Evolutionary conservation across 2,888 invertebrate species (phyloP), one percentile per base, ranked within the genome.

Genomic region (Rhimphoctona megacephalus): DNA sequence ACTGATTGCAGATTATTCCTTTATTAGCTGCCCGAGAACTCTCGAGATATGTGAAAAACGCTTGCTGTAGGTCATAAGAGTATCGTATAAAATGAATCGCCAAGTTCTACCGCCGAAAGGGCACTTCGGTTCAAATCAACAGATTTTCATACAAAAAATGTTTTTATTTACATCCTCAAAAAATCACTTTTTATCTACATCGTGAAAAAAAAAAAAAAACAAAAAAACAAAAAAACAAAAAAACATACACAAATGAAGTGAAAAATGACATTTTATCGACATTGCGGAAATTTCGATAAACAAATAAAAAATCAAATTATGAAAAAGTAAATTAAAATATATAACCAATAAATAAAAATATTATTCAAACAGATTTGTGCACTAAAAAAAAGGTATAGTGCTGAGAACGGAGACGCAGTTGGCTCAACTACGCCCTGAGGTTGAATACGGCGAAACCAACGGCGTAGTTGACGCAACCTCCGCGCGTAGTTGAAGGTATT

Each of bases 1-100:
- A 49, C 67, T 72, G 81, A 77, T 82, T 85, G 85, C 49, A 82
- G 73, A 85, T 85, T 82, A 82, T 78, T 85, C 57, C 52, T 82
- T 82, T 74, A 85, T 78, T 81, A 85, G 73, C 72, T 33, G 76
- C 22, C 72, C 72, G 64, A 76, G 64, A 17, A 36, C 70, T 64
- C 81, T 64, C 66, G 85, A 66, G 81, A 81, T 81, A 76, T 36
- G 70, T 77, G 33, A 43, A 85, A 84, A 85, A 81, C 33, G 83
- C 22, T 25, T 43, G 69, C 43, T 69, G 61, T 61, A 61, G 61
- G 61, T 61, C 61, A 61, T 61, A 61, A 61, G 61, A 61, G 61
- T 61, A 61, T 61, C 61, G 61, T 61, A 61, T 17, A 30, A 30
- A 61, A 30, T 30, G 30, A 61, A 17, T 17, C 17, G 17, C 30